Evolutionary conservation across 2,888 invertebrate species (phyloP), one percentile per base, ranked within the genome.

Genomic region (Marronus borbonicus): DNA sequence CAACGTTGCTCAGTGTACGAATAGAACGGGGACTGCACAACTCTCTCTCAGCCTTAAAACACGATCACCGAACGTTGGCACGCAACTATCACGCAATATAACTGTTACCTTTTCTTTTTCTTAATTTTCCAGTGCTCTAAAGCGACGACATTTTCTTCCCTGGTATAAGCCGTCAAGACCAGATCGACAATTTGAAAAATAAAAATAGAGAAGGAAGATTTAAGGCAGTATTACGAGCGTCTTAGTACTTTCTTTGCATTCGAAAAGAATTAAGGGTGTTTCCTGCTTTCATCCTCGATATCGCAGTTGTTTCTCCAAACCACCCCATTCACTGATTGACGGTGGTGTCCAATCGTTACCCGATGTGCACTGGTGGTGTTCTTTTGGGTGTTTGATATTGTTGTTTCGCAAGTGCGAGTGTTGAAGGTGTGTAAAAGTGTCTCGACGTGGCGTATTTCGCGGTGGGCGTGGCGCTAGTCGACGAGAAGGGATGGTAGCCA

Each of bases 401-500:
- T 72, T 79, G 55, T 58, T 58, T 58, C 55, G 55, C 55, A 66
- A 58, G 77, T 74, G 78, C 69, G 60, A 70, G 78, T 82, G 83
- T 68, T 78, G 80, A 79, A 80, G 79, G 81, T 62, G 81, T 66
- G 68, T 83, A 84, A 85, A 85, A 84, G 85, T 85, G 86, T 85
- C 83, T 81, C 84, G 83, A 84, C 85, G 86, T 84, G 85, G 84
- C 65, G 66, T 66, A 72, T 78, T 72, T 76, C 75, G 78, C 76
- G 76, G 80, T 76, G 76, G 80, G 69, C 74, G 80, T 78, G 78
- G 79, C 78, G 74, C 78, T 72, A 65, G 76, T 78, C 78, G 80
- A 75, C 78, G 81, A 79, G 82, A 85, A 82, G 84, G 85, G 83
- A 89, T 89, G 89, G 89, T 89, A 84, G 88, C 89, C 84, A 88